Percentiles rank a stretch among this genome's conserved stretches.
These are phyloP conservation scores for Azorinus chamasolen DNA, from an alignment of 2,888 invertebrate genomes.

Conservation along the genomic window DNA sequence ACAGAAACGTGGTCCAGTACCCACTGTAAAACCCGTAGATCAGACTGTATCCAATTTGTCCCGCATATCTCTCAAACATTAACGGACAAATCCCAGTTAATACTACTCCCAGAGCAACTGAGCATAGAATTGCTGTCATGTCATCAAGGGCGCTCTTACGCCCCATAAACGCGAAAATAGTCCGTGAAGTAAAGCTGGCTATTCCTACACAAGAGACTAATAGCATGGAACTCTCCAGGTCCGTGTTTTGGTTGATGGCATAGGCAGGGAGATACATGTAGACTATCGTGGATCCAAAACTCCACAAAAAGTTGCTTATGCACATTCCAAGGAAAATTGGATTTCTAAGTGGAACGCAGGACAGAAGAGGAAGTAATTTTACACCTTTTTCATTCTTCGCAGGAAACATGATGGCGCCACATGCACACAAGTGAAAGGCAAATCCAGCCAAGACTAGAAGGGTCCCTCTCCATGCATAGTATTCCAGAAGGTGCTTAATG, in stretches of 20 bases:
- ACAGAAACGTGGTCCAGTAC: constrained; percentile 85
- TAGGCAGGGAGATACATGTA: constrained; percentile 84
- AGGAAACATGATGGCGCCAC: constrained; percentile 81
- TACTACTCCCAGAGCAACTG: constrained; percentile 81
- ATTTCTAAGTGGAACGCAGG: constrained; percentile 80
- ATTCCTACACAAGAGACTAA: constrained; percentile 82
- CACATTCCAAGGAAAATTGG: constrained; percentile 81
- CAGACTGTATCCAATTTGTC: constrained; percentile 83
- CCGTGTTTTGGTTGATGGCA: constrained; percentile 76
- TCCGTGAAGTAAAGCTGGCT: constrained; percentile 79
- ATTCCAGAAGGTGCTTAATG: constrained; percentile 75
- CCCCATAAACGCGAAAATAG: constrained; percentile 83
- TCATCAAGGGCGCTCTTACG: constrained; percentile 83
- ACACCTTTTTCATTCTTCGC: constrained; percentile 67
- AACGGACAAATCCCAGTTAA: constrained; percentile 82
- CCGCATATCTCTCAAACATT: constrained; percentile 82
- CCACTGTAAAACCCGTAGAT: constrained; percentile 84
- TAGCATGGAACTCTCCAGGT: constrained; percentile 75
- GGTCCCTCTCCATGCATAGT: constrained; percentile 80
- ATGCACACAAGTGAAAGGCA: constrained; percentile 80
- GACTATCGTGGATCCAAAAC: constrained; percentile 82
- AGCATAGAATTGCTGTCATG: constrained; percentile 80
- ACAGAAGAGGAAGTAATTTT: constrained; percentile 76
- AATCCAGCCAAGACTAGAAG: constrained; percentile 78
- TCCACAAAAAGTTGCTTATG: constrained; percentile 84